Evolutionary conservation across 64 coral and sea anemone species (phyloP).

Genomic region (Hydrozoanthus tunicans): DNA sequence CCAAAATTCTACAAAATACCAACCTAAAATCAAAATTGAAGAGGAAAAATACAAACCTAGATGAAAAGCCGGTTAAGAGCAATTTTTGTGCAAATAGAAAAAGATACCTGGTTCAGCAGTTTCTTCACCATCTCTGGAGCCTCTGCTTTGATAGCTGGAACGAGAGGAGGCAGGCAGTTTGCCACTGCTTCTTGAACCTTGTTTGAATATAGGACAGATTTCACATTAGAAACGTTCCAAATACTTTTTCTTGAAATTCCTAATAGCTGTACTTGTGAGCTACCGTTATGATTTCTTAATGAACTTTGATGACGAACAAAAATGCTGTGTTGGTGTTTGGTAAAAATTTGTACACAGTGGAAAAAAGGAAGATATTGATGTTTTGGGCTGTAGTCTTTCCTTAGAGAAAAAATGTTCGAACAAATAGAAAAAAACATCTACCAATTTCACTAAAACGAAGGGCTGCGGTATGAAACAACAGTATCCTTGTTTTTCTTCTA

Average conservation of each 20-base stretch:
- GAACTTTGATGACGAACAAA: no score
- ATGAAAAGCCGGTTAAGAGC: background rate
- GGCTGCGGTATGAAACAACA: no score
- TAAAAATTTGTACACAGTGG: no score
- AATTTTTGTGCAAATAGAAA: background rate
- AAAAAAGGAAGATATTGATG: no score
- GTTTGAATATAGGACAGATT: background rate
- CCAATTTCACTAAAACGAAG: no score
- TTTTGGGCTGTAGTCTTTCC: no score
- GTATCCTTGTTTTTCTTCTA: no score
- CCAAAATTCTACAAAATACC: no score
- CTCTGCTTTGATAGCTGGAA: slow-evolving; percentile 92
- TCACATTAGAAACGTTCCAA: background rate
- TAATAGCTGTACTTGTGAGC: background rate
- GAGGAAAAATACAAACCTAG: background rate
- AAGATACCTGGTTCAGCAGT: slow-evolving; percentile 77
- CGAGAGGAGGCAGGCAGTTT: slow-evolving; percentile 94
- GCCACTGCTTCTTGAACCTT: slow-evolving; percentile 98
- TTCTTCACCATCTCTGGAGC: slow-evolving; percentile 93
- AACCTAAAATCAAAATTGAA: background rate
- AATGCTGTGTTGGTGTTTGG: no score
- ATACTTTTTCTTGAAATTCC: background rate
- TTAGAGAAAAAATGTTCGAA: no score
- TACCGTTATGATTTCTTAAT: no score
- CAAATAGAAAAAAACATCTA: no score